Base-by-base conservation (phyloP, 2,888 invertebrate genomes). In the Folsomia manolachei region DNA sequence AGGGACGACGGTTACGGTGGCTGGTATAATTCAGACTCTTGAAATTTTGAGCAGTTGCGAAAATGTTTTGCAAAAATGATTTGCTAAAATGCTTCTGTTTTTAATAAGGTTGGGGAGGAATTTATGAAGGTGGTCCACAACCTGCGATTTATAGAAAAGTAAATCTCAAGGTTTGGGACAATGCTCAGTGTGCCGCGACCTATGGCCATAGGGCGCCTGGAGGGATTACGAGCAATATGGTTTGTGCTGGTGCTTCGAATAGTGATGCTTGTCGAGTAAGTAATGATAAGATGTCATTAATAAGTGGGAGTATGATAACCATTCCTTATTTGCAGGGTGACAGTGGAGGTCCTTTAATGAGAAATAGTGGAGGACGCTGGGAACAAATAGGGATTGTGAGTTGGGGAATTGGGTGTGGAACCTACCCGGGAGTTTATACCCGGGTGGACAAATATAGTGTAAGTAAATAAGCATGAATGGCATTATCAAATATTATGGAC, bases 161-260 rank as follows among this genome's bases (percentile, higher is more conserved):
- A 0, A 89, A 89, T 53, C 91, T 94, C 79, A 91, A 92, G 0
- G 89, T 94, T 79, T 94, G 94, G 93, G 87, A 89, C 0, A 94
- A 94, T 83, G 79, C 84, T 0, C 91, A 93, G 78, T 76, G 76
- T 51, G 71, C 70, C 18, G 83, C 86, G 24, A 94, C 92, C 82
- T 94, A 94, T 83, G 94, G 94, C 23, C 86, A 87, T 11, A 92
- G 92, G 0, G 94, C 94, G n/a, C 92, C 94, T 0, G 94, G 93
- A 14, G 94, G 94, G 24, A 95, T 95, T 72, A 91, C 93, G 1
- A 91, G 91, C 14, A 64, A 66, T 23, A 79, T 79, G 78, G 70
- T 76, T 52, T 74, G 74, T 51, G 76, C 76, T 24, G 76, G 76
- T 21, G 63, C 67, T 18, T 14, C 67, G 14, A 73, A 65, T 25